Base-by-base conservation (phyloP, 2,113 vertebrate genomes). In the Callopanchax toddi region DNA sequence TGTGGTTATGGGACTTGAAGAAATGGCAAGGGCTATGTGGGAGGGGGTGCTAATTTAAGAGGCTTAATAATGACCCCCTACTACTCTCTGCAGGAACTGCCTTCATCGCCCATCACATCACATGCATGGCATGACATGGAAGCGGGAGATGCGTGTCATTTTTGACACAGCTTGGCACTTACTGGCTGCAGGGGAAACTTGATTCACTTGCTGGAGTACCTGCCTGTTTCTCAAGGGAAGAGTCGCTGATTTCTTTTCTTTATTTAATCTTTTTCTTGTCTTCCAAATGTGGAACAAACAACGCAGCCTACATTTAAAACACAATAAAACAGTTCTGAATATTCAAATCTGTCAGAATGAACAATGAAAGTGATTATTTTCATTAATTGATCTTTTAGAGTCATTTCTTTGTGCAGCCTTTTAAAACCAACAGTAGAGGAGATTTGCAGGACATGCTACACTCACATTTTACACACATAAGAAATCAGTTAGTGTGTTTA, bases 101-200 rank as follows among this genome's bases (percentile, higher is more conserved):
- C 87, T 86, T 86, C 87, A 79, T 68, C 71, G 80, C 83, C 86
- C 88, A 87, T 91, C 87, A 89, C 83, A 91, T 91, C 87, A 89
- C 83, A 89, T 83, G 86, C 89, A 85, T 89, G 88, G 79, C 69
- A 82, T 88, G 89, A 81, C 86, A 83, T 78, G 78, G 79, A 84
- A 84, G 54, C 81, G 76, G 66, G 83, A 86, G 83, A 89, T 83
- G 81, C 83, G 79, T 91, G 90, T 90, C 81, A 87, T 88, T 88
- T 89, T 75, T 90, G 89, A 88, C 88, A 90, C 67, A 37, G 82
- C 79, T 81, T 86, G 82, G 81, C 90, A 87, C 82, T 84, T 86
- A 79, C 58, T 86, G 77, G 84, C 88, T 90, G 77, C 85, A 75
- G 83, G 85, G 82, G 75, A 81, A 87, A 87, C 67, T 78, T 49